phyloP scores from a whole-genome alignment of 2,888 invertebrate species.

The Spicauda simplicius region DNA sequence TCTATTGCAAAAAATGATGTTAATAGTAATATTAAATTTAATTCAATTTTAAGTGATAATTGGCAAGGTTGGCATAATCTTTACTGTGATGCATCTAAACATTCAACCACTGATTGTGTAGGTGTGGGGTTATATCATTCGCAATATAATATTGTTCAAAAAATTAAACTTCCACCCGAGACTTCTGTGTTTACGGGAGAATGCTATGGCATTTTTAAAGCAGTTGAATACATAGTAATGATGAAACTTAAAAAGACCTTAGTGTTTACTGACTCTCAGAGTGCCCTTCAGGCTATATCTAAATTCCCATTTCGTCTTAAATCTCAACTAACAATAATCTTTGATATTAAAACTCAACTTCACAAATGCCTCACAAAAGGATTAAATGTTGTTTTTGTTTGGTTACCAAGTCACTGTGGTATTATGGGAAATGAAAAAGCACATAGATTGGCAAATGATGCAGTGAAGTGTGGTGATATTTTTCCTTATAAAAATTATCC shows the following conservation, averaged over 20 bases:
- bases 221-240: conserved; percentile 2
- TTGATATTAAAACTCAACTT: not conserved
- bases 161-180: conserved; percentile 25
- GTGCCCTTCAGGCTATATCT: conserved; percentile 6
- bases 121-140: too few species aligned
- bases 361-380: not conserved
- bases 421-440: too few species aligned
- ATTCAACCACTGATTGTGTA: not conserved
- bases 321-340: not conserved
- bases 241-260: conserved; percentile 9
- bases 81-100: conserved; percentile 20
- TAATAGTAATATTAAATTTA: conserved; percentile 11
- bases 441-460: too few species aligned
- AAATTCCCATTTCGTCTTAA: not conserved
- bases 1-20: not conserved
- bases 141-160: too few species aligned
- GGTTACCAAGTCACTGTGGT: conserved; percentile 4
- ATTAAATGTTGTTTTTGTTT: conserved; percentile 2
- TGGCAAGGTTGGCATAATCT: conserved; percentile 17
- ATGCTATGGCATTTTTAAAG: conserved; percentile 22
- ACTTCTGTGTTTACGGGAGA: conserved; percentile 19
- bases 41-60: not conserved
- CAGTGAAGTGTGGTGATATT: too few species aligned
- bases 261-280: conserved; percentile 18
- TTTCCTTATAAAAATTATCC: too few species aligned